Conservation (phyloP, 2,113 vertebrate species). For the Malaclemys terrapin region DNA sequence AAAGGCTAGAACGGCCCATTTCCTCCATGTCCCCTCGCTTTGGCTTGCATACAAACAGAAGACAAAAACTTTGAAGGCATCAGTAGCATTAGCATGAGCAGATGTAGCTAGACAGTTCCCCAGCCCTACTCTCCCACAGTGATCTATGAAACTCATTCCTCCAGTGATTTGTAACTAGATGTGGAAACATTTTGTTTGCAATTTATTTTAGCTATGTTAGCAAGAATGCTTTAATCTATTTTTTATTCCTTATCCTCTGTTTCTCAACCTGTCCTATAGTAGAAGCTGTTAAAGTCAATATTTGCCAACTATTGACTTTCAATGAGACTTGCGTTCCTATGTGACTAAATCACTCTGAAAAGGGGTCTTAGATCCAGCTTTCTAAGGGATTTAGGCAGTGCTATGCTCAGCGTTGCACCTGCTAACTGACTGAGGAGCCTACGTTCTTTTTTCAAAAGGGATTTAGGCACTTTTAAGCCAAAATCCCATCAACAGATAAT, state of each 20-base stretch:
- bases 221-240: not conserved
- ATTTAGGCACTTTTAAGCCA: not conserved
- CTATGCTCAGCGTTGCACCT: not conserved
- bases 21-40: rapidly evolving
- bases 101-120: not conserved
- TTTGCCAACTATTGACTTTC: not conserved
- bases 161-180: not conserved
- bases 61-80: not conserved
- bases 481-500: too few relatives aligned
- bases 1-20: not conserved
- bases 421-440: not conserved
- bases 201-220: not conserved
- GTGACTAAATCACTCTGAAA: not conserved
- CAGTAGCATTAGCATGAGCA: not conserved
- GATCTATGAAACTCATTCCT: not conserved
- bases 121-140: not conserved
- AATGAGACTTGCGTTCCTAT: not conserved
- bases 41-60: not conserved
- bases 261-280: not conserved
- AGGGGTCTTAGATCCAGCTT: not conserved
- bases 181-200: not conserved
- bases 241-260: not conserved
- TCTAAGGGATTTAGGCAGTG: not conserved
- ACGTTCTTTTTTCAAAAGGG: not conserved
- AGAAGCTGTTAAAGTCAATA: not conserved